Conservation (phyloP, 2,888 invertebrate genomes). For the Drosophila fulvimacula region DNA sequence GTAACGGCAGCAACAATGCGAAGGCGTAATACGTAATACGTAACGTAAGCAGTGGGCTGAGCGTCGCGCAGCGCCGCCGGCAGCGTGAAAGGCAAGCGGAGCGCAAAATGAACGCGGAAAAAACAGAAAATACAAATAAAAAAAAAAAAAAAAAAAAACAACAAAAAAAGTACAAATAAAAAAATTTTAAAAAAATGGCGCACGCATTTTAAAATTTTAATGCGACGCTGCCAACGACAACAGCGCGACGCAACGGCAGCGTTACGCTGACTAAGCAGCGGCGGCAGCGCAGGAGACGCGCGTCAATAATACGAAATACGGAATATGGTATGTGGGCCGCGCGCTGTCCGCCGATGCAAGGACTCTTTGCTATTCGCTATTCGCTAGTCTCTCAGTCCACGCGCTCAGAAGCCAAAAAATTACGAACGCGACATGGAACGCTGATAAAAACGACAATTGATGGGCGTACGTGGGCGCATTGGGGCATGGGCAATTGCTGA, state of each 20-base stretch:
- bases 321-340: conserved; percentile 17
- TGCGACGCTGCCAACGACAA: conserved; percentile 58
- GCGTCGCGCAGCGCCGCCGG: conserved; percentile 10
- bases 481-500: conserved; percentile 80
- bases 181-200: conserved; percentile 27
- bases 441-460: conserved; percentile 80
- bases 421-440: conserved; percentile 70
- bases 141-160: conserved; percentile 4
- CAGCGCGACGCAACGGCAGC: conserved; percentile 18
- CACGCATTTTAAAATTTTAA: conserved; percentile 73
- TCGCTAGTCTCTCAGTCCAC: not conserved
- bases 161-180: conserved; percentile 8
- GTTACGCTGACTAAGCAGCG: conserved; percentile 66
- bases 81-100: conserved; percentile 15
- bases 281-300: conserved; percentile 12
- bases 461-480: conserved; percentile 76
- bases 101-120: conserved; percentile 10
- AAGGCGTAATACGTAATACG: conserved; percentile 52
- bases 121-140: conserved; percentile 6
- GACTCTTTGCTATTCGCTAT: not conserved
- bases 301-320: conserved; percentile 60
- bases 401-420: conserved; percentile 53
- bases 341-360: conserved; percentile 24
- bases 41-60: conserved; percentile 25
- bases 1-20: conserved; percentile 34